Percentiles rank a stretch among this genome's conserved stretches.
Evolutionary conservation across 2,113 vertebrate genomes (phyloP).

Genomic region (Corapipo altera): DNA sequence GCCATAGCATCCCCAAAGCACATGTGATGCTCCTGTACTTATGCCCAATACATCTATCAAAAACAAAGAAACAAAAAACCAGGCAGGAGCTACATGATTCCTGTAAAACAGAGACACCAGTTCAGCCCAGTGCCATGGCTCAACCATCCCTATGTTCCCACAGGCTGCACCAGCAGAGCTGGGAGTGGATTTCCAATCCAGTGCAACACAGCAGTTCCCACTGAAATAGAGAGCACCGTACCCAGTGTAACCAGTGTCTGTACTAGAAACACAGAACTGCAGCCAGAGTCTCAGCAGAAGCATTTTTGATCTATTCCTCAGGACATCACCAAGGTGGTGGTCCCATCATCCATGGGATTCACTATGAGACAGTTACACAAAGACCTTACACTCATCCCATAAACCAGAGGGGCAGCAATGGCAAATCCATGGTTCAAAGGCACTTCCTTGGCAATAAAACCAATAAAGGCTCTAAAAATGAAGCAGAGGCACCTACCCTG

Average conservation of each 20-base stretch:
- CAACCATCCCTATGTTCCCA: accelerated
- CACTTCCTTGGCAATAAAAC: background rate
- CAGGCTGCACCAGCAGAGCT: background rate
- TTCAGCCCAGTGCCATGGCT: background rate
- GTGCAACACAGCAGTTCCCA: accelerated
- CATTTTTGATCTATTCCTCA: background rate
- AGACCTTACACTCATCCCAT: background rate
- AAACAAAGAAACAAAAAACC: conserved; percentile 4
- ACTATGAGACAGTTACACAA: background rate
- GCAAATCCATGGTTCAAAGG: background rate
- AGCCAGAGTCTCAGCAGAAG: background rate
- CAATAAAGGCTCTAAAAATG: background rate
- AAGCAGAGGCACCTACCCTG: conserved; percentile 76
- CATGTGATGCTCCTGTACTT: background rate
- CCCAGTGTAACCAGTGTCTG: background rate
- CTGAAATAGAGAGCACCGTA: background rate
- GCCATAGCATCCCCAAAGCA: conserved; percentile 15
- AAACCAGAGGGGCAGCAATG: background rate
- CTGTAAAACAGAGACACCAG: background rate
- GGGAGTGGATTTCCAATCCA: background rate
- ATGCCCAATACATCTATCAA: conserved; percentile 17
- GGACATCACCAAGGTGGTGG: background rate
- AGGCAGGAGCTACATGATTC: background rate
- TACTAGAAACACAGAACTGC: background rate
- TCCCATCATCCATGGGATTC: background rate